Evolutionary conservation across 2,888 invertebrate genomes (phyloP).

Genomic region (Troides aeacus): DNA sequence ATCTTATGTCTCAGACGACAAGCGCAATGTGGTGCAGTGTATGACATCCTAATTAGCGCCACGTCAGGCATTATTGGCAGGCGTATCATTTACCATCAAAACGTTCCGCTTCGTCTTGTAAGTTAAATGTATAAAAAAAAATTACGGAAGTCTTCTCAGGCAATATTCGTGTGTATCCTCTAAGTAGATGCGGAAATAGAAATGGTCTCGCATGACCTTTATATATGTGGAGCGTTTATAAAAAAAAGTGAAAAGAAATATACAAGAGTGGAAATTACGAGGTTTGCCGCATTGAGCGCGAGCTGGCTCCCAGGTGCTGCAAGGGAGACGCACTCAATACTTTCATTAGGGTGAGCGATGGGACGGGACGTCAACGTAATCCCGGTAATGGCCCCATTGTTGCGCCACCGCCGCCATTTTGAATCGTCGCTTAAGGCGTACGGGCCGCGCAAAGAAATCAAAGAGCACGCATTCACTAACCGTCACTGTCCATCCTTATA

Average conservation of each 20-base stretch:
- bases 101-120: too few relatives aligned
- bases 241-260: constrained; percentile 27
- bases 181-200: neutral
- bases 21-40: too few relatives aligned
- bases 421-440: constrained; percentile 34
- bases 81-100: too few relatives aligned
- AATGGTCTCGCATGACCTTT: constrained; percentile 16
- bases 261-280: constrained; percentile 29
- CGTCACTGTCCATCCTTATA: neutral
- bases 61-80: too few relatives aligned
- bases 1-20: too few relatives aligned
- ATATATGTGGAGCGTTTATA: constrained; percentile 15
- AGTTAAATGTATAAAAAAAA: neutral
- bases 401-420: constrained; percentile 40
- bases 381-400: constrained; percentile 47
- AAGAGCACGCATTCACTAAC: constrained; percentile 19
- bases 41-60: too few relatives aligned
- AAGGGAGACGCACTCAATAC: constrained; percentile 39
- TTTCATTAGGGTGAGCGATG: constrained; percentile 41
- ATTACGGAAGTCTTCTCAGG: neutral
- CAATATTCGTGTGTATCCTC: neutral
- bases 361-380: constrained; percentile 35
- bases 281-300: constrained; percentile 20
- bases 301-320: constrained; percentile 34
- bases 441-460: constrained; percentile 26